Base-by-base conservation (phyloP, 2,888 invertebrate genomes). In the Hirtodrosophila alboralis region DNA sequence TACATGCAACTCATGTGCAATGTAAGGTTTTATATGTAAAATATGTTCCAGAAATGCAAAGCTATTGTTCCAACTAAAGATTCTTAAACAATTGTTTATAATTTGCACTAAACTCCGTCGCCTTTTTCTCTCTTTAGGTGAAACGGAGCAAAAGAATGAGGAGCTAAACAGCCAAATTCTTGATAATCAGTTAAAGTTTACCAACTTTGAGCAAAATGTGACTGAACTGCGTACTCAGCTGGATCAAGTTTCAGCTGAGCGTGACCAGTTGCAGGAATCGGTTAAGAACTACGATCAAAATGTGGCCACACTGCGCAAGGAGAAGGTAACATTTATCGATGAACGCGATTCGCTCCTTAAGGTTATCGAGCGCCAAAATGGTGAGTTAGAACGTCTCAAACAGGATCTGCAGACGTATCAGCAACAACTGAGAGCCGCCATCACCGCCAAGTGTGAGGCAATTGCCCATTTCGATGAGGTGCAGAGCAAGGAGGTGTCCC, bases 381-480 rank as follows among this genome's bases (percentile, higher is more conserved):
- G 92, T 0, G 96, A 96, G 91, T 90, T 96, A 31, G 95, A 95
- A 87, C 92, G 95, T 45, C 89, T 96, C 57, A 94, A 93, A 75
- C 91, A 93, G 3, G 96, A 95, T 88, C 91, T 96, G 64, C 91
- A 92, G 37, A 91, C 93, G 1, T 91, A 96, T 47, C 93, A 94
- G n/a, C 92, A 93, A 74, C 96, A 96, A 90, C 89, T 97, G 27
- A 93, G 94, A 75, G 89, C 92, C 43, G 95, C 96, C 14, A 94
- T 96, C 62, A 93, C 94, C 75, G 93, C 95, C 1, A 97, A 97
- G 91, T 96, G 96, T 91, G 95, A 96, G 90, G 96, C 96, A 0
- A 89, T 96, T 43, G 93, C 95, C 4, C 93, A 95, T 70, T 92
- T 94, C 58, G 96, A 96, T 90, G 97, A 97, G 91, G 92, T 96